A percentile compares a stretch with the other conserved stretches of the same genome.
phyloP scores from a whole-genome alignment of 2,113 vertebrate genomes.

The Macrotis lagotis region DNA sequence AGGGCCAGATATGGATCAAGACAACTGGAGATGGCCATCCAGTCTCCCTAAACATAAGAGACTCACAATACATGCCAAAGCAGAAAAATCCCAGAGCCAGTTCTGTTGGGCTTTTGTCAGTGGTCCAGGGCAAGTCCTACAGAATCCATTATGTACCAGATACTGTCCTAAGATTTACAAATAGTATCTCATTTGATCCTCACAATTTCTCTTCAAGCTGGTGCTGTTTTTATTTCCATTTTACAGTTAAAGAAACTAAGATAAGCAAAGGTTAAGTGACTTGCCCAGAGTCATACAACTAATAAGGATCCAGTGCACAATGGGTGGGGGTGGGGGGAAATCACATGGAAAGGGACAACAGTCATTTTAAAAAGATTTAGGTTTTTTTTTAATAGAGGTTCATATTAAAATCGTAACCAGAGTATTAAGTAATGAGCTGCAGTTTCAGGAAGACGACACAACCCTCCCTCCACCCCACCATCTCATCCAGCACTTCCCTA shows the following conservation, averaged over 20 bases:
- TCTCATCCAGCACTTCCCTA: conserved; percentile 2
- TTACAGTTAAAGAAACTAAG: too few relatives aligned
- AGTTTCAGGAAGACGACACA: background rate
- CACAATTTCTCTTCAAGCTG: too few relatives aligned
- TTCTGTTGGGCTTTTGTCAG: background rate
- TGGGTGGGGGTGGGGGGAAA: background rate
- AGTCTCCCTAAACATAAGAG: background rate
- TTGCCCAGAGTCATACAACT: background rate
- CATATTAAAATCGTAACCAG: background rate
- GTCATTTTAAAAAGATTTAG: background rate
- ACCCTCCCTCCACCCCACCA: background rate
- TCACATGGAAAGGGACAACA: background rate
- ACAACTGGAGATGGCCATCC: too few relatives aligned
- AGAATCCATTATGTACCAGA: too few relatives aligned
- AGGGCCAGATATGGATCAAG: too few relatives aligned
- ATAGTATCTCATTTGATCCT: too few relatives aligned
- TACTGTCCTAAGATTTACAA: too few relatives aligned
- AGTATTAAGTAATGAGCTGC: background rate
- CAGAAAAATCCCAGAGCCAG: conserved; percentile 12
- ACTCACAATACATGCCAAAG: background rate
- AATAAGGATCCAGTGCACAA: background rate
- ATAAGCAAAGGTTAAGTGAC: too few relatives aligned
- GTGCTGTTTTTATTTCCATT: too few relatives aligned
- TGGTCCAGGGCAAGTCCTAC: background rate
- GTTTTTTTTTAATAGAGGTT: background rate